Conservation (phyloP, 2,797 vertebrate genomes). For the Onychomys arenicola region DNA sequence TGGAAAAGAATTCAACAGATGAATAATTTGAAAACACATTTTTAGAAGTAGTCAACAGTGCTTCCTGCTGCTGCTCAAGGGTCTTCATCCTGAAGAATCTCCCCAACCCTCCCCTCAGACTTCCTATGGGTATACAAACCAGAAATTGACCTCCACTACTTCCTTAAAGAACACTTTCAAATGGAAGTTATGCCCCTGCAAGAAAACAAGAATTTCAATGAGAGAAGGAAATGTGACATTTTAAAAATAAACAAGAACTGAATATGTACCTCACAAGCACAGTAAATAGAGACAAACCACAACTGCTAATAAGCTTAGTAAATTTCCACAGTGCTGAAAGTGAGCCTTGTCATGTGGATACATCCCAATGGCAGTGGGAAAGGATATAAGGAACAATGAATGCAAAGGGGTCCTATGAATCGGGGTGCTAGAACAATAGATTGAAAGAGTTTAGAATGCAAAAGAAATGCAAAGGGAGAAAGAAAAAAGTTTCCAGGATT, state of each 20-base stretch:
- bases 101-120: neutral
- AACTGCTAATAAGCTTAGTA: neutral
- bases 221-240: neutral
- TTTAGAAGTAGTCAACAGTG: neutral
- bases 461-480: neutral
- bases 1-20: neutral
- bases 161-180: neutral
- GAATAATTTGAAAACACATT: neutral
- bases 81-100: neutral
- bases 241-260: neutral
- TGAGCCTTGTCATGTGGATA: neutral
- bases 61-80: neutral
- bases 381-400: neutral
- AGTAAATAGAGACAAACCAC: neutral
- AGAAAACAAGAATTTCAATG: neutral
- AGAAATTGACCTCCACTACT: neutral
- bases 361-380: neutral
- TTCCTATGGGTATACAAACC: neutral
- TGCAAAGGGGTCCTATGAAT: neutral
- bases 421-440: neutral
- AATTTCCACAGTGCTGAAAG: neutral
- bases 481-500: neutral
- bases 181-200: neutral
- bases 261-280: neutral
- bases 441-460: neutral